Evolutionary conservation across 2,113 vertebrate species (phyloP), one percentile per base, ranked within the genome.

Genomic region (Apteryx owenii): DNA sequence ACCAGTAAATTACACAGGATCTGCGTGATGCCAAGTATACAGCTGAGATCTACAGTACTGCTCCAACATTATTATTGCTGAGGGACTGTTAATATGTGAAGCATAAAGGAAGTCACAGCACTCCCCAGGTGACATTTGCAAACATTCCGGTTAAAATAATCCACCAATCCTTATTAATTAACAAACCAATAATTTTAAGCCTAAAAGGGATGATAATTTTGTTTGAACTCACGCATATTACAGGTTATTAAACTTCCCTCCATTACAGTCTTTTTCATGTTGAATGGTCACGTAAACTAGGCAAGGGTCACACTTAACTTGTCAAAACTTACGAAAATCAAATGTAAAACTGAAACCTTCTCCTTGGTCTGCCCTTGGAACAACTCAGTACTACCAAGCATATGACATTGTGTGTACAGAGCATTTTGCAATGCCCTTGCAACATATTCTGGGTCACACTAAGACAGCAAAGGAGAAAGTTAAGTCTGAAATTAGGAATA

Each of bases 1-100:
- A 28, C 33, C 44, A 62, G 28, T 75, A 54, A 81, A 76, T 91
- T 56, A 64, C 53, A 62, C 3, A 21, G 50, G 8, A 11, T 40
- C 66, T 61, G 7, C 2, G 1, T 73, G 33, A 64, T 3, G 10
- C 20, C 38, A 33, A 0, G 5, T 9, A 12, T 20, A 8, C 1
- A 4, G 21, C 31, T 81, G 81, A 82, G 65, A 18, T 60, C 7
- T 36, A 42, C 50, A 44, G 11, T 4, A 0, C 25, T 36, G 38
- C 53, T 71, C 51, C n/a, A 76, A 38, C 13, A 4, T 28, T 56
- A 16, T 51, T 40, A 21, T 65, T 64, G 46, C 1, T 54, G 3
- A 50, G 21, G 23, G 44, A 51, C 25, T 76, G 61, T 12, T 77
- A 33, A 26, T 36, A 26, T 53, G 83, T 17, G 9, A 23, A 69